Evolutionary conservation across 2,113 vertebrate species (phyloP).

Genomic region (Hyperopisus bebe): DNA sequence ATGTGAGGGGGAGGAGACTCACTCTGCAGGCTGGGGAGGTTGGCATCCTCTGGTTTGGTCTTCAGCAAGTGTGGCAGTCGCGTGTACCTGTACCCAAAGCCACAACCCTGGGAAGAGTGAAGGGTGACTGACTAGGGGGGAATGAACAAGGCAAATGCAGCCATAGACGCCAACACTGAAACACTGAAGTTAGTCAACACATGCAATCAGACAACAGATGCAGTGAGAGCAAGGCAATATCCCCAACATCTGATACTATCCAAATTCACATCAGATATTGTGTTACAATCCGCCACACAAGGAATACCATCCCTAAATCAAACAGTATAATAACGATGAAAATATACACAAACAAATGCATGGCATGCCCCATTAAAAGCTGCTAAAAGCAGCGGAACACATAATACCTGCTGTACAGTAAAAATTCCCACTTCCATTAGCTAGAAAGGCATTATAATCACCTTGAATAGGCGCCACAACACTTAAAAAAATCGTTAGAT

Average conservation of each 20-base stretch:
- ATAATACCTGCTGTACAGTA: background rate
- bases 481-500: background rate
- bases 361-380: background rate
- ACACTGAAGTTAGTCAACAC: background rate
- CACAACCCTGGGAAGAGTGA: slow-evolving; percentile 73
- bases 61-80: slow-evolving; percentile 92
- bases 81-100: slow-evolving; percentile 95
- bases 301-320: background rate
- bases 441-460: background rate
- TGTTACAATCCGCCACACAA: background rate
- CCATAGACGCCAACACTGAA: background rate
- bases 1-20: slow-evolving; percentile 44
- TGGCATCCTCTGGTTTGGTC: slow-evolving; percentile 93
- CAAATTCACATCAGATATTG: background rate
- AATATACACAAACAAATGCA: background rate
- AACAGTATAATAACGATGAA: background rate
- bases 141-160: background rate
- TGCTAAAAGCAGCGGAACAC: background rate
- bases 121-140: background rate
- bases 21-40: slow-evolving; percentile 95
- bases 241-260: background rate
- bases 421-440: background rate
- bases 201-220: background rate
- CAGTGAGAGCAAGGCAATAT: background rate
- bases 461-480: background rate